Evolutionary conservation across 2,113 vertebrate species (phyloP).

Genomic region (Paradoxurus hermaphroditus): DNA sequence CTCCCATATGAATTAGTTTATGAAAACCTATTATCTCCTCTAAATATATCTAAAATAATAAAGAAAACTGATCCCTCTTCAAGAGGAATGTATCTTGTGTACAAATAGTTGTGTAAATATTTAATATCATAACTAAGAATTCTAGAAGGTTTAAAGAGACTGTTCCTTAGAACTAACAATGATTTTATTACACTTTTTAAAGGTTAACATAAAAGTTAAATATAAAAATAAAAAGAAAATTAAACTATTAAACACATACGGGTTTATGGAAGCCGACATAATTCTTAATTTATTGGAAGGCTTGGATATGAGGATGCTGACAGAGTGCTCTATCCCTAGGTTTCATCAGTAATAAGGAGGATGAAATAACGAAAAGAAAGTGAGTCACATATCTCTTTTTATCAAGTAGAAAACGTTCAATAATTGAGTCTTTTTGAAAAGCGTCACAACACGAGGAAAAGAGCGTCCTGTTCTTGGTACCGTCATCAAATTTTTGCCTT

Average conservation of each 20-base stretch:
- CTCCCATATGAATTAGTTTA: neutral
- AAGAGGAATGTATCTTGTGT: neutral
- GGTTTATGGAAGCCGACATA: neutral
- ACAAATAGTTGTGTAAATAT: neutral
- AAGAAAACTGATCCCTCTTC: neutral
- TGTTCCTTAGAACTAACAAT: neutral
- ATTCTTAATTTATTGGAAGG: neutral
- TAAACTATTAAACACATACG: neutral
- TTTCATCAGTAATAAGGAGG: neutral
- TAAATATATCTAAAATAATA: neutral
- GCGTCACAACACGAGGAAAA: neutral
- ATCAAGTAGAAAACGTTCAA: neutral
- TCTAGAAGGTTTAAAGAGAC: neutral
- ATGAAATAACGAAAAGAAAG: neutral
- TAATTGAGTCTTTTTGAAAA: conserved; percentile 9
- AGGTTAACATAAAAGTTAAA: neutral
- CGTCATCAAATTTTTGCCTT: neutral
- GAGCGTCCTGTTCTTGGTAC: neutral
- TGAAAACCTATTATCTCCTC: neutral
- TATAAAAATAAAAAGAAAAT: neutral
- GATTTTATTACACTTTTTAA: neutral
- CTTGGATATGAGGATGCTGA: neutral
- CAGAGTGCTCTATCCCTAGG: neutral
- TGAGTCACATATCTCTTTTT: neutral
- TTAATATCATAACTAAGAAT: neutral